phyloP scores from a whole-genome alignment of 2,797 vertebrate species.

The Semotilus atromaculatus region DNA sequence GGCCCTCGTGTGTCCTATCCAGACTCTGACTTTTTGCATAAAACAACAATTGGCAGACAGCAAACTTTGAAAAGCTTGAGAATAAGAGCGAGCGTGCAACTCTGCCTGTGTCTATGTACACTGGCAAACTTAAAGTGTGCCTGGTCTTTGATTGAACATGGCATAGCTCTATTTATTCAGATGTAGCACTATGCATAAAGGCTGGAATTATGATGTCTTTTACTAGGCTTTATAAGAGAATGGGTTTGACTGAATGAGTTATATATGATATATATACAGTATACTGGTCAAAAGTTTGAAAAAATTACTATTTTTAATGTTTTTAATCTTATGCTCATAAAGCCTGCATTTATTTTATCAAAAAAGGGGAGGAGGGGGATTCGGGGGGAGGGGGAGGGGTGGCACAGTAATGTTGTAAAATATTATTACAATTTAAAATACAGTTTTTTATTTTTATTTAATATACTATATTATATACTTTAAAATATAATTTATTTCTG shows the following conservation, averaged over 20 bases:
- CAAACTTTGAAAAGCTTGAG: constrained; percentile 67
- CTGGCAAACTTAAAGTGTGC: constrained; percentile 20
- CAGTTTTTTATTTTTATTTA: no score
- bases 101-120: constrained; percentile 12
- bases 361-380: no score
- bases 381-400: no score
- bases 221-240: not conserved
- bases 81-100: constrained; percentile 38
- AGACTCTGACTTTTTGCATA: constrained; percentile 82
- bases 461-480: no score
- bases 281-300: no score
- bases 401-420: no score
- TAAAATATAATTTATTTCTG: no score
- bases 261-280: no score
- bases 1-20: constrained; percentile 77
- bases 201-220: not conserved
- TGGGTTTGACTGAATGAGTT: not conserved
- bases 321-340: no score
- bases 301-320: no score
- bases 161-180: not conserved
- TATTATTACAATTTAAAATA: no score
- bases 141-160: constrained; percentile 24
- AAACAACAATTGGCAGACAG: constrained; percentile 81
- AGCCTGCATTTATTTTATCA: no score
- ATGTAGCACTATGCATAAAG: not conserved